Evolutionary conservation across 2,797 vertebrate species (phyloP), one percentile per base, ranked within the genome.

Genomic region (Acanthurus tractus): DNA sequence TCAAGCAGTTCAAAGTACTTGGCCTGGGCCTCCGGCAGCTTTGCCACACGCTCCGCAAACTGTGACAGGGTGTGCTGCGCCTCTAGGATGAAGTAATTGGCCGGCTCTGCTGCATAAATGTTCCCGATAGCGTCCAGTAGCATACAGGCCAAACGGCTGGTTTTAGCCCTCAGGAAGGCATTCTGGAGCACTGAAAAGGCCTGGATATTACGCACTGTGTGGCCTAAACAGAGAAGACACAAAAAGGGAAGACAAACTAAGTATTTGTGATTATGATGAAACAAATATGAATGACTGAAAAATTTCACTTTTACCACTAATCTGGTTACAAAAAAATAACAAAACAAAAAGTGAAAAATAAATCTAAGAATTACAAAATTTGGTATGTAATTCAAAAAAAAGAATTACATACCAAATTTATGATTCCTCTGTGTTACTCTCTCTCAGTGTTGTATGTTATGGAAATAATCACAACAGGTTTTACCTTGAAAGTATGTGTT

Each of bases 1-100:
- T 99, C 98, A 84, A 99, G 92, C 92, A 99, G 96, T 89, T 99
- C 97, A 36, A 99, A 99, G 94, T 98, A 99, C 86, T 99, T 99
- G 86, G 90, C 90, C 93, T 99, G 98, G 11, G 96, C 95, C 83
- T 99, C 97, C 0, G 97, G 96, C 48, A 98, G 95, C 81, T 94
- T 97, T 50, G 96, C 94, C 78, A 99, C 97, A 36, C 97, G 97
- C 78, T 99, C 98, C 0, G 97, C 97, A 46, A 99, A 97, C 90
- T 99, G 97, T 13, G 98, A 99, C 78, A 99, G 90, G 0, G 98
- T 97, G 93, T 99, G 98, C 91, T 99, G 98, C 0, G 97, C 96
- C 90, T 99, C 98, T 76, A 99, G 90, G 90, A 99, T 96, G 90
- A 99, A 99, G 90, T 99, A 99, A 93, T 99, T 99, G 91, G 97